Conservation (phyloP, 1,140 invertebrate genomes). For the Macrotrachela quadricornifera region DNA sequence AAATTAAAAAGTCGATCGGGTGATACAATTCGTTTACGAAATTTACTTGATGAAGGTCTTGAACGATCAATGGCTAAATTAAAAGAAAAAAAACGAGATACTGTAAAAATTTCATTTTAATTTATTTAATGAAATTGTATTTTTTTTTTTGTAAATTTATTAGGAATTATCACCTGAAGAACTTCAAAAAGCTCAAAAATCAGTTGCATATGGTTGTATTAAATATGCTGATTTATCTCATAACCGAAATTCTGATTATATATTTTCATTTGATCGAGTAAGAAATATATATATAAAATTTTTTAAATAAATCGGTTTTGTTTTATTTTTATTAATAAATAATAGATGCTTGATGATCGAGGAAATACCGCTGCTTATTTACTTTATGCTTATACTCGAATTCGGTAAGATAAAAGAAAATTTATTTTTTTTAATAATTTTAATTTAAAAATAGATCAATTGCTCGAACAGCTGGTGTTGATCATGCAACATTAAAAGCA, state of each 20-base stretch:
- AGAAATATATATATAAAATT: too few relatives aligned
- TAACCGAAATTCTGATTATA: conserved; percentile 75
- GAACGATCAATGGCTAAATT: conserved; percentile 61
- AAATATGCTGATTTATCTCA: conserved; percentile 92
- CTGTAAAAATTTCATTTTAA: conserved; percentile 27
- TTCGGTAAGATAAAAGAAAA: conserved; percentile 30
- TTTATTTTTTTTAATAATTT: too few relatives aligned
- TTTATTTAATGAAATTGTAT: too few relatives aligned
- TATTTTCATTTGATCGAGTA: conserved; percentile 85
- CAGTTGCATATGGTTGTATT: conserved; percentile 90
- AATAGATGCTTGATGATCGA: conserved; percentile 84
- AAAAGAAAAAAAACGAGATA: conserved; percentile 66
- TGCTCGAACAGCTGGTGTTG: conserved; percentile 49
- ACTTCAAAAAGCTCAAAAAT: conserved; percentile 56
- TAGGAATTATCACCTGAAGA: conserved; percentile 49
- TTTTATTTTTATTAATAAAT: too few relatives aligned
- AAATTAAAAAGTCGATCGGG: conserved; percentile 97
- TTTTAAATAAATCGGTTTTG: too few relatives aligned
- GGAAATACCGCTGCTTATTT: conserved; percentile 97
- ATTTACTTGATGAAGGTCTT: conserved; percentile 82
- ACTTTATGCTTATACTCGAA: conserved; percentile 79
- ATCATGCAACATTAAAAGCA: conserved; percentile 9
- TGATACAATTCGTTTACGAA: conserved; percentile 67
- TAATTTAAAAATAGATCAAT: conserved; percentile 33
- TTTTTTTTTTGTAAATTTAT: too few relatives aligned